A percentile compares a stretch with the other conserved stretches of the same genome.
Conservation (phyloP, 1,140 invertebrate species). For the Papilio dardanus region DNA sequence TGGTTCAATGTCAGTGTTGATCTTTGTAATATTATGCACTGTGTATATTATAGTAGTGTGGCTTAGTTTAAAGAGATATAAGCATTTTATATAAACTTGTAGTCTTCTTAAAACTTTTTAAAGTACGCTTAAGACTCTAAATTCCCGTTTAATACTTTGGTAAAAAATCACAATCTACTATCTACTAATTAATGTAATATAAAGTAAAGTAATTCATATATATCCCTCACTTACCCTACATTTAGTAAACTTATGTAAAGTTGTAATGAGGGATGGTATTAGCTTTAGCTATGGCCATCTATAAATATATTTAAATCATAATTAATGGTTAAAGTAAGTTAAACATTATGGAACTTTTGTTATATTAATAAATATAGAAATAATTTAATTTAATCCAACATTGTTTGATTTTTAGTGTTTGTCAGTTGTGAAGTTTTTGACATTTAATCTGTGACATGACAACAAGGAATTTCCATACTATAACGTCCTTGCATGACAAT, state of each 20-base stretch:
- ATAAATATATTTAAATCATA: not conserved
- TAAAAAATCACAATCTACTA: too few relatives aligned
- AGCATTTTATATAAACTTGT: too few relatives aligned
- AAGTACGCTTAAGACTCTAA: too few relatives aligned
- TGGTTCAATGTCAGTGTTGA: slow-evolving; percentile 6
- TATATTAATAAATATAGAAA: not conserved
- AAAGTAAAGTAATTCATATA: too few relatives aligned
- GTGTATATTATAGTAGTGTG: not conserved
- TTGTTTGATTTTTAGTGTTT: not conserved
- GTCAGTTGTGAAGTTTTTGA: not conserved
- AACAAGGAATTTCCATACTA: too few relatives aligned
- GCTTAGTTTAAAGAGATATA: too few relatives aligned
- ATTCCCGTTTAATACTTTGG: too few relatives aligned
- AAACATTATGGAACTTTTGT: not conserved
- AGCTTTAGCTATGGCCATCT: too few relatives aligned
- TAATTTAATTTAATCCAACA: not conserved
- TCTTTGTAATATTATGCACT: not conserved
- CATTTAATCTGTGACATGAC: too few relatives aligned
- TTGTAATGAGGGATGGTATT: not conserved
- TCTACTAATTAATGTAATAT: too few relatives aligned
- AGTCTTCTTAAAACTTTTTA: too few relatives aligned
- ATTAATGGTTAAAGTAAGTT: not conserved
- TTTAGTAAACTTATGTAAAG: not conserved
- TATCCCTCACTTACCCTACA: not conserved
- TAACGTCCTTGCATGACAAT: too few relatives aligned